A percentile compares a stretch with the other conserved stretches of the same genome.
These are phyloP conservation scores for Bibio marci DNA, from an alignment of 2,888 invertebrate genomes.

Conservation along the genomic window DNA sequence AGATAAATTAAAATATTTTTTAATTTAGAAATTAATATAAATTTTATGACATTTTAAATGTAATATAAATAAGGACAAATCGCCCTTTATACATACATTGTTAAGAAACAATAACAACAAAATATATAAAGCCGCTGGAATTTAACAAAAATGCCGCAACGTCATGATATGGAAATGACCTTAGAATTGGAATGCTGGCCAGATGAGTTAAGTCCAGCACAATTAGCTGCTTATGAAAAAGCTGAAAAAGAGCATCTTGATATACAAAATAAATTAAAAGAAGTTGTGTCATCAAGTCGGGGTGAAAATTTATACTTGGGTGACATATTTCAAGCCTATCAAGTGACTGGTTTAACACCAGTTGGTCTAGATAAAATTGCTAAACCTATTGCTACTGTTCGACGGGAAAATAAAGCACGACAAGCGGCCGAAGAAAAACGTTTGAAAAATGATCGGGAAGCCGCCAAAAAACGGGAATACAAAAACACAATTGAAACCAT, in stretches of 20 bases:
- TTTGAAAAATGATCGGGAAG: constrained; percentile 14
- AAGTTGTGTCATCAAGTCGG: constrained; percentile 37
- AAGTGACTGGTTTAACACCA: constrained; percentile 33
- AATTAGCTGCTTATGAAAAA: constrained; percentile 42
- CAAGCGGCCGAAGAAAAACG: constrained; percentile 2
- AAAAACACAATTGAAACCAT: constrained; percentile 19
- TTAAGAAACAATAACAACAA: no score
- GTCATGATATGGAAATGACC: constrained; percentile 33
- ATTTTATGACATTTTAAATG: no score
- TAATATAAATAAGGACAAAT: no score
- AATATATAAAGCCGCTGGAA: no score
- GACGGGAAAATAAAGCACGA: constrained; percentile 10
- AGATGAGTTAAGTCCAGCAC: constrained; percentile 50
- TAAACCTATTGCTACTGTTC: constrained; percentile 14
- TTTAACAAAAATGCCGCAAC: no score
- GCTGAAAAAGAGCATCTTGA: constrained; percentile 49
- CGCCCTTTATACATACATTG: no score
- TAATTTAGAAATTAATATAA: no score
- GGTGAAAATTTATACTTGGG: constrained; percentile 49
- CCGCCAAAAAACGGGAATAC: constrained; percentile 26
- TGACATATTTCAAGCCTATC: constrained; percentile 45
- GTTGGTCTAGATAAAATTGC: constrained; percentile 13
- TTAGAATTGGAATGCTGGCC: constrained; percentile 54
- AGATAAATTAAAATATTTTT: no score
- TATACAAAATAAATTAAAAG: constrained; percentile 41